These are phyloP conservation scores for Drosophila serrata DNA, from an alignment of 1,140 invertebrate species.

Conservation along the genomic window DNA sequence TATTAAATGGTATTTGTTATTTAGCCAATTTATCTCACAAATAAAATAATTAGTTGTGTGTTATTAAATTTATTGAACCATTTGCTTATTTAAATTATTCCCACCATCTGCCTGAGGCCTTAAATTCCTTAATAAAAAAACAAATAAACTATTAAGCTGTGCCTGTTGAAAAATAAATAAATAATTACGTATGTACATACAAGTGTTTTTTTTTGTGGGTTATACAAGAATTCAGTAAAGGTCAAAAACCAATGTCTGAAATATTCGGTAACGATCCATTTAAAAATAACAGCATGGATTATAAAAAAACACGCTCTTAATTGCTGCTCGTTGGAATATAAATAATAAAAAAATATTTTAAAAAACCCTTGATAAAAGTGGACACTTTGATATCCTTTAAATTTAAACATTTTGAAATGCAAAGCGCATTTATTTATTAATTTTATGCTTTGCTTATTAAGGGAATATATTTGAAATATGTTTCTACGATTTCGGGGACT, in stretches of 20 bases:
- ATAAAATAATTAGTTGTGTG: not conserved
- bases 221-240: constrained; percentile 10
- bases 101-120: not conserved
- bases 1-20: not conserved
- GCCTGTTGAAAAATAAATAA: constrained; percentile 10
- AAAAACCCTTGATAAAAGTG: not conserved
- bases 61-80: constrained; percentile 11
- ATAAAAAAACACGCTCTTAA: constrained; percentile 13
- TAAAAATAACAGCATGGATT: constrained; percentile 5
- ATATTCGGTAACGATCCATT: not conserved
- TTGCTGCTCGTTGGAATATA: constrained; percentile 4
- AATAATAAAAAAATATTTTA: not conserved
- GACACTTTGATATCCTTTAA: not conserved
- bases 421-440: not conserved
- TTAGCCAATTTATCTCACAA: not conserved
- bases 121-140: constrained; percentile 5
- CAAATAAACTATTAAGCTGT: not conserved
- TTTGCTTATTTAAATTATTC: constrained; percentile 30
- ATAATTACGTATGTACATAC: not conserved
- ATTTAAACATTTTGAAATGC: too few relatives aligned
- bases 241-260: not conserved
- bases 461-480: not conserved
- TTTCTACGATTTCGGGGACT: not conserved
- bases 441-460: not conserved
- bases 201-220: not conserved